phyloP scores from a whole-genome alignment of 2,113 vertebrate genomes.

The Reinhardtius hippoglossoides region DNA sequence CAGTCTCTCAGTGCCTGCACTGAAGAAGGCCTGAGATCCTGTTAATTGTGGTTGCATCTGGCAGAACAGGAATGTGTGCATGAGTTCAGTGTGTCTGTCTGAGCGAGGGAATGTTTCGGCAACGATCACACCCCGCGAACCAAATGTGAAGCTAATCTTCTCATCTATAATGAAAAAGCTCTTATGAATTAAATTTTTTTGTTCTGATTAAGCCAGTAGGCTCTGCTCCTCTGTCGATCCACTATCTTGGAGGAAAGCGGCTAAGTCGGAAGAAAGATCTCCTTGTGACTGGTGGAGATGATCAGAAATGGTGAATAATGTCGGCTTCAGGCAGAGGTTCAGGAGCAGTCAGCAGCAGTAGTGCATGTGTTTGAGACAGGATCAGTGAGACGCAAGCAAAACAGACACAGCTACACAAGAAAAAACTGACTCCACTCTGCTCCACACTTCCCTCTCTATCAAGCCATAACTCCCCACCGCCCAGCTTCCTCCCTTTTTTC shows the following conservation, averaged over 20 bases:
- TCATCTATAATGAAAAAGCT: not conserved
- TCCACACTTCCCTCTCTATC: constrained; percentile 51
- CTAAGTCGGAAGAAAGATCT: constrained; percentile 16
- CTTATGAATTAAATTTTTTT: not conserved
- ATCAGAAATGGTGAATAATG: constrained; percentile 33
- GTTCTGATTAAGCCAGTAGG: not conserved
- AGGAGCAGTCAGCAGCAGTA: not conserved
- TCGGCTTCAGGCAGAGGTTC: constrained; percentile 24
- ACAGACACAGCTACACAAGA: constrained; percentile 41
- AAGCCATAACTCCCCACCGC: constrained; percentile 67
- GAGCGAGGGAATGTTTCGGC: not conserved
- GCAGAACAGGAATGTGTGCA: constrained; percentile 17
- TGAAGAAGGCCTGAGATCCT: not conserved
- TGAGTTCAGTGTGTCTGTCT: not conserved
- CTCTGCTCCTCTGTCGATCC: not conserved
- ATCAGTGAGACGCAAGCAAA: constrained; percentile 14
- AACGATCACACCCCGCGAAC: not conserved
- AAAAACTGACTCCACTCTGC: constrained; percentile 49
- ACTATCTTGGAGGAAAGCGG: constrained; percentile 49
- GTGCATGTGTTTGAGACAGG: constrained; percentile 20
- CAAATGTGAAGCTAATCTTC: not conserved
- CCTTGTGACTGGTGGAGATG: constrained; percentile 31
- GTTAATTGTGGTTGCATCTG: not conserved
- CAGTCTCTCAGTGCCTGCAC: not conserved
- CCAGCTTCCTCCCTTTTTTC: constrained; percentile 75